phyloP scores from a whole-genome alignment of 2,797 vertebrate genomes.

The Scleropages formosus region DNA sequence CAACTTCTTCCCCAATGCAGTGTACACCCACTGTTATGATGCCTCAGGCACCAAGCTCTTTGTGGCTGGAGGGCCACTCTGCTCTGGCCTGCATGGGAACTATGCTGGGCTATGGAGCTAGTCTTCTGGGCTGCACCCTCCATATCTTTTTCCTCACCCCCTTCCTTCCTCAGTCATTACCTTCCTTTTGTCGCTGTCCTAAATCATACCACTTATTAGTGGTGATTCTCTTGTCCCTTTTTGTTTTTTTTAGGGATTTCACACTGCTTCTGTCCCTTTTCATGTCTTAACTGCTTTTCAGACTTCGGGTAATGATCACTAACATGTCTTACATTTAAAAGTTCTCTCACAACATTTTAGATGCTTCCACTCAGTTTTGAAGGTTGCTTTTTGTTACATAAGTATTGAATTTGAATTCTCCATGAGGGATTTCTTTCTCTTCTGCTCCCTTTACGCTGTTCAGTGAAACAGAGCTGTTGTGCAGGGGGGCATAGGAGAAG shows the following conservation, averaged over 20 bases:
- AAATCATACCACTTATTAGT: neutral
- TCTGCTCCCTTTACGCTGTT: neutral
- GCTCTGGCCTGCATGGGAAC: slow-evolving; percentile 96
- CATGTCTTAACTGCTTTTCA: neutral
- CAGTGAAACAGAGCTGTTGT: neutral
- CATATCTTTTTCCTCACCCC: slow-evolving; percentile 28
- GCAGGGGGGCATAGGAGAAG: neutral
- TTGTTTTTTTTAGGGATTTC: neutral
- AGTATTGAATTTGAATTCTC: neutral
- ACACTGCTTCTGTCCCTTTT: neutral
- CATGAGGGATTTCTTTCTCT: neutral
- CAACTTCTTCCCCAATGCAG: slow-evolving; percentile 93
- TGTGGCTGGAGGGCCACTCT: slow-evolving; percentile 94
- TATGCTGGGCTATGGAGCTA: slow-evolving; percentile 98
- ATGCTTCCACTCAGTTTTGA: neutral
- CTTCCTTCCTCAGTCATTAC: slow-evolving; percentile 24
- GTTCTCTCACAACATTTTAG: neutral
- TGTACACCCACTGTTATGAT: slow-evolving; percentile 99
- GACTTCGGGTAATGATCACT: neutral
- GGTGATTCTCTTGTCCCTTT: neutral
- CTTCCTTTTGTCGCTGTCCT: neutral
- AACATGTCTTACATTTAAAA: neutral
- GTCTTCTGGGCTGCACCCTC: slow-evolving; percentile 38
- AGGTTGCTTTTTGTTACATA: neutral
- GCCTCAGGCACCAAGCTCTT: slow-evolving; percentile 96